Conservation (phyloP, 2,113 vertebrate species). For the Phasianus colchicus region DNA sequence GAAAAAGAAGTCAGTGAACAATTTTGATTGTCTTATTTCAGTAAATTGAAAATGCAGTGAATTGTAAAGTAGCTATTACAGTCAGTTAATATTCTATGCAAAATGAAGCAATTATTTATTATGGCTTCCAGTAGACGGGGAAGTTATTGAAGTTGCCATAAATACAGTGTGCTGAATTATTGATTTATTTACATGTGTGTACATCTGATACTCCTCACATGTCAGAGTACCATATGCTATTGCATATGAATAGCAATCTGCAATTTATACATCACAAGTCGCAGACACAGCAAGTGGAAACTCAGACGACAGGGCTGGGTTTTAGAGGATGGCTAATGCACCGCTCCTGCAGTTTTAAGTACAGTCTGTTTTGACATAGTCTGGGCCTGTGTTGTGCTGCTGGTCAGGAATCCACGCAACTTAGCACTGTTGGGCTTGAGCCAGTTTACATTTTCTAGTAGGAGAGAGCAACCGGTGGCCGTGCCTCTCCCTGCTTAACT, state of each 20-base stretch:
- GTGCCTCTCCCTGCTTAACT: constrained; percentile 19
- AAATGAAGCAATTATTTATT: constrained; percentile 13
- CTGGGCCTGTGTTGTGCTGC: constrained; percentile 8
- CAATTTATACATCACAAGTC: not conserved
- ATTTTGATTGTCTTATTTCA: not conserved
- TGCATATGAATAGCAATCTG: not conserved
- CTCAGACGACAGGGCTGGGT: not conserved
- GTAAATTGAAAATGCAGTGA: not conserved
- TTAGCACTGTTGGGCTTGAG: not conserved
- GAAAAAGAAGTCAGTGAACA: not conserved
- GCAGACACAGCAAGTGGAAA: not conserved
- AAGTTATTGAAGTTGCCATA: constrained; percentile 34
- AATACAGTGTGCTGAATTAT: constrained; percentile 27
- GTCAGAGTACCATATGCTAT: constrained; percentile 14
- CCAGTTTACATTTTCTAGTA: constrained; percentile 17
- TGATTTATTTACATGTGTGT: constrained; percentile 32
- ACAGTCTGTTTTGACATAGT: constrained; percentile 35
- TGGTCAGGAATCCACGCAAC: constrained; percentile 33
- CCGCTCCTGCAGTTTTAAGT: not conserved
- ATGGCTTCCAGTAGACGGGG: not conserved
- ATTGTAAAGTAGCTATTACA: not conserved
- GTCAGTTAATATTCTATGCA: constrained; percentile 19
- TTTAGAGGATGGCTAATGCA: not conserved
- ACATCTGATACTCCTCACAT: constrained; percentile 38
- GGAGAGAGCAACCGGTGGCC: not conserved